Conservation (phyloP, 2,797 vertebrate genomes). For the Danio jaintianensis region DNA sequence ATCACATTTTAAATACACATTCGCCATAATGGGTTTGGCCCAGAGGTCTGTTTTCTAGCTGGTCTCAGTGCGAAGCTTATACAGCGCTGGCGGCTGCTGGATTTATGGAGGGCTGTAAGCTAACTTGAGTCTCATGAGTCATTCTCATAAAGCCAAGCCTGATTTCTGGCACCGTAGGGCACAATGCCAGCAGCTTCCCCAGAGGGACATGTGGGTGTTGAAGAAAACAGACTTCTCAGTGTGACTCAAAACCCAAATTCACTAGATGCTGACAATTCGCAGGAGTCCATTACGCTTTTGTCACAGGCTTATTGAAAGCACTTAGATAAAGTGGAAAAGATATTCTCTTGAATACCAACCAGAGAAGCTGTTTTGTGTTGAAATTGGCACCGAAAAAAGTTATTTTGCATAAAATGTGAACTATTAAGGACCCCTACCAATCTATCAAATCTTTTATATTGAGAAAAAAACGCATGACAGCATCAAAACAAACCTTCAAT, state of each 20-base stretch:
- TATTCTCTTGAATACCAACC: not conserved
- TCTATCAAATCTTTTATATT: not conserved
- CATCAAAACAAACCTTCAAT: not conserved
- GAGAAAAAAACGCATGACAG: not conserved
- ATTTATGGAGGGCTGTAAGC: constrained; percentile 24
- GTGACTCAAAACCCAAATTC: constrained; percentile 44
- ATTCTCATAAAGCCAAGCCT: constrained; percentile 45
- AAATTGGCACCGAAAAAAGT: not conserved
- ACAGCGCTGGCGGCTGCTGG: constrained; percentile 21
- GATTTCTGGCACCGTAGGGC: constrained; percentile 47
- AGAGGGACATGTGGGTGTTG: constrained; percentile 36
- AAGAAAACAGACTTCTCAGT: constrained; percentile 50
- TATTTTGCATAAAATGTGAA: not conserved
- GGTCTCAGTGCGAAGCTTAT: constrained; percentile 18
- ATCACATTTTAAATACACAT: constrained; percentile 16
- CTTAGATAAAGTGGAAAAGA: constrained; percentile 1
- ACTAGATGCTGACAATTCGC: constrained; percentile 5
- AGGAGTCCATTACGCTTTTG: constrained; percentile 30
- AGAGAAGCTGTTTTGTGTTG: not conserved
- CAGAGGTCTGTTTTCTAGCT: constrained; percentile 14
- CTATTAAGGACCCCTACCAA: not conserved
- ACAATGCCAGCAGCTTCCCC: constrained; percentile 51
- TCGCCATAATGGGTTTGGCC: constrained; percentile 20
- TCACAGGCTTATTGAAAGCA: constrained; percentile 22
- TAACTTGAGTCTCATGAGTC: constrained; percentile 53